Percentiles rank a stretch among this genome's conserved stretches.
Conservation (phyloP, 2,888 invertebrate genomes). For the Drosophila fungiperda region DNA sequence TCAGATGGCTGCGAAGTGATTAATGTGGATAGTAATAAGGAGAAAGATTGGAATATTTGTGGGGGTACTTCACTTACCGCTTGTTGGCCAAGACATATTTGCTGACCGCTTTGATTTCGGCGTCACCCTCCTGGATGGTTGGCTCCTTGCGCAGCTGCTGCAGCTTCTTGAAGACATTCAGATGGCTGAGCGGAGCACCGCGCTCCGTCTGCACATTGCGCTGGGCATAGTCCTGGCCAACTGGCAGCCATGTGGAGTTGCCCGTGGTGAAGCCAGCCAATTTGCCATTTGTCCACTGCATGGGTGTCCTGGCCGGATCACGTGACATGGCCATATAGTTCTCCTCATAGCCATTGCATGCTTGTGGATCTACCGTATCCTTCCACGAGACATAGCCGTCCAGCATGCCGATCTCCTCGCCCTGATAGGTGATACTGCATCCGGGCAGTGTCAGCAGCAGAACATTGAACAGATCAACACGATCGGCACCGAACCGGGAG, state of each 20-base stretch:
- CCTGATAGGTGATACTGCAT: slow-evolving; percentile 93
- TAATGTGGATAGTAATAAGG: not conserved
- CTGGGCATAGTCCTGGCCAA: slow-evolving; percentile 86
- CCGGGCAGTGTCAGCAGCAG: slow-evolving; percentile 92
- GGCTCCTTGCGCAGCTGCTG: slow-evolving; percentile 85
- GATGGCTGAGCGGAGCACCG: slow-evolving; percentile 86
- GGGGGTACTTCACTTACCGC: slow-evolving; percentile 64
- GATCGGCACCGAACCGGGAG: slow-evolving; percentile 87
- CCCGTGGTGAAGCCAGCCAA: slow-evolving; percentile 82
- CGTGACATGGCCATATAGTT: slow-evolving; percentile 87
- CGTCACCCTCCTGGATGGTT: slow-evolving; percentile 86
- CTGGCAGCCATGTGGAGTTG: slow-evolving; percentile 82
- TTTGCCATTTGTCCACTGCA: slow-evolving; percentile 87
- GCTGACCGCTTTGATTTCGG: slow-evolving; percentile 83
- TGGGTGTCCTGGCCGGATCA: slow-evolving; percentile 88
- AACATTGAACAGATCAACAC: slow-evolving; percentile 91
- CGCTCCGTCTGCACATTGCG: slow-evolving; percentile 87
- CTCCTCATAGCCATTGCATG: slow-evolving; percentile 87
- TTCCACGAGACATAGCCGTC: slow-evolving; percentile 88
- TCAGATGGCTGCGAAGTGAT: slow-evolving; percentile 53
- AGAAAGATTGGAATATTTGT: not conserved
- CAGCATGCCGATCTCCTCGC: slow-evolving; percentile 93
- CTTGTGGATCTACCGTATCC: slow-evolving; percentile 88
- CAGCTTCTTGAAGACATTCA: slow-evolving; percentile 87
- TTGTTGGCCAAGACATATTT: slow-evolving; percentile 85